Conservation (phyloP, 2,888 invertebrate genomes). For the Zhuqinia jingwanae region DNA sequence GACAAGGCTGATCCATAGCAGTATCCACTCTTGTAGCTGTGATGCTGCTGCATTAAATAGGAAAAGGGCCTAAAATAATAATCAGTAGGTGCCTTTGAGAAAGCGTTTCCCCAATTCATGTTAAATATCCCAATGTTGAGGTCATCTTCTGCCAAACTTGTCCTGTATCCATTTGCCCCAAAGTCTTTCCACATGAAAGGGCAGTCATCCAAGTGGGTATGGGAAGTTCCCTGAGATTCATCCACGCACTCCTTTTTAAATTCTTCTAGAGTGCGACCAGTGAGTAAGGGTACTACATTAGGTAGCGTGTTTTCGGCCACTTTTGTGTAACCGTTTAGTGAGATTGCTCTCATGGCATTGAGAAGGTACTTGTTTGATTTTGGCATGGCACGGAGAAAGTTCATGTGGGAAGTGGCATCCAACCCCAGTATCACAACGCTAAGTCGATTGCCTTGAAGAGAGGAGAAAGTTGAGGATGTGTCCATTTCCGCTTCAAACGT, state of each 20-base stretch:
- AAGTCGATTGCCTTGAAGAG: slow-evolving; percentile 3
- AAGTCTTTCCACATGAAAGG: slow-evolving; percentile 75
- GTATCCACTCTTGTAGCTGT: slow-evolving; percentile 85
- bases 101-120: slow-evolving; percentile 82
- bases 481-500: not conserved
- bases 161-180: slow-evolving; percentile 65
- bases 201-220: slow-evolving; percentile 75
- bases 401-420: slow-evolving; percentile 80
- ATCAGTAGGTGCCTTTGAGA: slow-evolving; percentile 81
- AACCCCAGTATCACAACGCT: slow-evolving; percentile 81
- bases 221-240: slow-evolving; percentile 71
- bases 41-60: slow-evolving; percentile 39
- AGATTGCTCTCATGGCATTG: slow-evolving; percentile 79
- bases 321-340: slow-evolving; percentile 80
- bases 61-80: slow-evolving; percentile 81
- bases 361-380: slow-evolving; percentile 79
- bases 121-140: slow-evolving; percentile 85
- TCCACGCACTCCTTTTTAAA: slow-evolving; percentile 82
- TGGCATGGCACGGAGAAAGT: slow-evolving; percentile 80
- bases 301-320: slow-evolving; percentile 83
- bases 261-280: slow-evolving; percentile 79
- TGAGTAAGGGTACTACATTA: slow-evolving; percentile 81
- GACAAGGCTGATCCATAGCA: slow-evolving; percentile 83
- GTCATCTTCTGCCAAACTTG: slow-evolving; percentile 69
- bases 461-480: slow-evolving; percentile 16